Evolutionary conservation across 1,140 invertebrate species (phyloP).

Genomic region (Latrodectus geometricus): DNA sequence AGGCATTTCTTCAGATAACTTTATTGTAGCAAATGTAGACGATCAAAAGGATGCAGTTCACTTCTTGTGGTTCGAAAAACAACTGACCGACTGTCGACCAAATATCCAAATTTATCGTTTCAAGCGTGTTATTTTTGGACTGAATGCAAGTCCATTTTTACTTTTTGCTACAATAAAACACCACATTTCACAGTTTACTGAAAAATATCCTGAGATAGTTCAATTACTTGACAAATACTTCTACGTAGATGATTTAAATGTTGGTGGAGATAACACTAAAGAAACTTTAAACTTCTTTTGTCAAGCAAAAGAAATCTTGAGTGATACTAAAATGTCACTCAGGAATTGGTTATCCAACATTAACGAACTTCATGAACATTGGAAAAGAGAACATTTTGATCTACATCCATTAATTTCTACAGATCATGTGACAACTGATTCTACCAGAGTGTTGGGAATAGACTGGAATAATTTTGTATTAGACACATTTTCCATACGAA

Average conservation of each 20-base stretch:
- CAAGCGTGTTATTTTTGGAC: neutral
- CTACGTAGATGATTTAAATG: conserved; percentile 16
- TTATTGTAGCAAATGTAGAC: too few species aligned
- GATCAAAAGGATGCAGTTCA: neutral
- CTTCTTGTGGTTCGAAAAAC: neutral
- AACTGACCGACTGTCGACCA: neutral
- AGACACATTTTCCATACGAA: neutral
- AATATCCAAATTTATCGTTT: neutral
- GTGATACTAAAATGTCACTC: neutral
- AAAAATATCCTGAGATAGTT: neutral
- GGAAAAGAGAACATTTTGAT: neutral
- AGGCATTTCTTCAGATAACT: neutral
- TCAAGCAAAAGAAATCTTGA: conserved; percentile 1
- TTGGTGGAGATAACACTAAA: neutral
- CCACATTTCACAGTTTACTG: neutral
- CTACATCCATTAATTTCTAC: too few species aligned
- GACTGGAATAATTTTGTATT: neutral
- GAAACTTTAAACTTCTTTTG: neutral
- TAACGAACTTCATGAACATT: neutral
- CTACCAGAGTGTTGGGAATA: neutral
- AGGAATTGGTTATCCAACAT: neutral
- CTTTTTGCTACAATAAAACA: too few species aligned
- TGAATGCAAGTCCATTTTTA: neutral
- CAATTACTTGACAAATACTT: conserved; percentile 14
- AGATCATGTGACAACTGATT: neutral